phyloP scores from a whole-genome alignment of 2,797 vertebrate genomes.

The Limosa lapponica region DNA sequence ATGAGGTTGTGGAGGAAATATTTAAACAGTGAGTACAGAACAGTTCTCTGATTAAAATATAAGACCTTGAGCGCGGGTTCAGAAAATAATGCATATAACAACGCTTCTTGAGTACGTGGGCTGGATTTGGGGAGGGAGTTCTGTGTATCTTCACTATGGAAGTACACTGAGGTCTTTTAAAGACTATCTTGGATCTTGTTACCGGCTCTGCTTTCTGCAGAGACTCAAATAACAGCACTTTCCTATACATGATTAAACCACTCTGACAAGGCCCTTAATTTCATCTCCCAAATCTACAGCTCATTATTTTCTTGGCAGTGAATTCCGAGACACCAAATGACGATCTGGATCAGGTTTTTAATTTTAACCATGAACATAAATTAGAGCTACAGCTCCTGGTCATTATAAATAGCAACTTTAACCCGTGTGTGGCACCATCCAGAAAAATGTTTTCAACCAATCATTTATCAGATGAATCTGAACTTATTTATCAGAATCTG shows the following conservation, averaged over 20 bases:
- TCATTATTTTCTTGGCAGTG: constrained; percentile 54
- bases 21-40: neutral
- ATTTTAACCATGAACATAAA: constrained; percentile 22
- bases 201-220: constrained; percentile 40
- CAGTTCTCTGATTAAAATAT: neutral
- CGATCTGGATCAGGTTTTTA: constrained; percentile 19
- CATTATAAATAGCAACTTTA: constrained; percentile 34
- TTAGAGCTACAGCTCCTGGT: constrained; percentile 11
- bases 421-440: constrained; percentile 1
- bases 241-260: constrained; percentile 26
- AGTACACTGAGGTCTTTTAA: neutral
- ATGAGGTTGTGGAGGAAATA: neutral
- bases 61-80: neutral
- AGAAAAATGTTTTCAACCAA: neutral
- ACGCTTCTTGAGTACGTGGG: neutral
- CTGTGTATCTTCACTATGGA: neutral
- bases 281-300: constrained; percentile 41
- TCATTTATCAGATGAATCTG: neutral
- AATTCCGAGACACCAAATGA: neutral
- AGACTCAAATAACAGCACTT: neutral
- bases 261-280: constrained; percentile 31
- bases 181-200: constrained; percentile 8
- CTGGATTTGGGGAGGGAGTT: neutral
- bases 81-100: neutral
- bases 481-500: neutral